These are phyloP conservation scores for Gadus chalcogrammus DNA, from an alignment of 2,113 vertebrate species.

Conservation along the genomic window DNA sequence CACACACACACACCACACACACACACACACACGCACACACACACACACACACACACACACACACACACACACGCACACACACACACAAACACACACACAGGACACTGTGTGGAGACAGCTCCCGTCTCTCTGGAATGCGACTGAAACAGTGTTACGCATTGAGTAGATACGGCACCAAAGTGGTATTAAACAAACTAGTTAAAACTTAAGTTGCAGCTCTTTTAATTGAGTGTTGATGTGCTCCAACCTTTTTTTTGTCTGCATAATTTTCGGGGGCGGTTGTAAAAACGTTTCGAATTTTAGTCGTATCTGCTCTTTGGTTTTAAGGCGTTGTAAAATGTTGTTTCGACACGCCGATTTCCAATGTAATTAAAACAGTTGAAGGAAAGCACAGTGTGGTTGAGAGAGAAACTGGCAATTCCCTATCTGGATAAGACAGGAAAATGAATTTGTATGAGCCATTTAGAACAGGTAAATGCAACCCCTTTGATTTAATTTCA, in stretches of 20 bases:
- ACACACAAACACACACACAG: no score
- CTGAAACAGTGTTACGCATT: no score
- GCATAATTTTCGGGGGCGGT: not conserved
- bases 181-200: constrained; percentile 9
- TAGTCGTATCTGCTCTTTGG: constrained; percentile 41
- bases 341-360: constrained; percentile 72
- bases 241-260: constrained; percentile 19
- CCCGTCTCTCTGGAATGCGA: no score
- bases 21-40: not conserved
- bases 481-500: constrained; percentile 75
- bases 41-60: no score
- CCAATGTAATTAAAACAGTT: constrained; percentile 75
- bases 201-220: constrained; percentile 12
- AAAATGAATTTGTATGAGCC: constrained; percentile 60
- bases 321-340: constrained; percentile 56
- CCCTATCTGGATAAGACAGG: constrained; percentile 73
- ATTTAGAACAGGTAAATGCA: constrained; percentile 70
- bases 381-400: constrained; percentile 39
- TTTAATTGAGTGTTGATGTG: constrained; percentile 4
- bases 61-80: not conserved
- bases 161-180: no score
- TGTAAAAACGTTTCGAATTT: constrained; percentile 10
- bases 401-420: constrained; percentile 58
- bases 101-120: no score
- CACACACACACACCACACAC: not conserved